These are phyloP conservation scores for Hyposmocoma kahamanoa DNA, from an alignment of 1,140 invertebrate species.

Conservation along the genomic window DNA sequence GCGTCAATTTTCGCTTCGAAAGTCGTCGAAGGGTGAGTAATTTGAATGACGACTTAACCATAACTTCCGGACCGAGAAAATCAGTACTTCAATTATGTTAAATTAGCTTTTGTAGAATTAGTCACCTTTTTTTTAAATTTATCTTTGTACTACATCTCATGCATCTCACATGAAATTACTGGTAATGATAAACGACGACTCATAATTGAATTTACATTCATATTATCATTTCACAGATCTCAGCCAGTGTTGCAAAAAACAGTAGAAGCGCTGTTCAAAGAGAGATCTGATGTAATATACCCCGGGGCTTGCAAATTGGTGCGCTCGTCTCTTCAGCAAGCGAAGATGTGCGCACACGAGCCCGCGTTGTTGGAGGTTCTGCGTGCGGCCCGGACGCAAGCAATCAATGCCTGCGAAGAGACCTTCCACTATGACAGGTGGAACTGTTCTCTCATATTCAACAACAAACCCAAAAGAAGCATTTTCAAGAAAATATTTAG, in stretches of 20 bases:
- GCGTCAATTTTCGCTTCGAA: constrained; percentile 40
- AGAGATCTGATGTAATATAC: constrained; percentile 41
- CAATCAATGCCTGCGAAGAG: constrained; percentile 74
- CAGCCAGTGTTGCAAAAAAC: constrained; percentile 53
- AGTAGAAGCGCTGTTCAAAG: constrained; percentile 47
- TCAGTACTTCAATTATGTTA: no score
- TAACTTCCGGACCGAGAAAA: not conserved
- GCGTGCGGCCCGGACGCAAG: constrained; percentile 69
- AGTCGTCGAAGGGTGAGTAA: constrained; percentile 50
- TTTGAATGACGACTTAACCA: not conserved
- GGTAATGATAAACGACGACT: no score
- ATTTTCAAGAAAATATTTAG: constrained; percentile 78
- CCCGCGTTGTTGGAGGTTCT: constrained; percentile 70
- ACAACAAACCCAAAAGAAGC: constrained; percentile 67
- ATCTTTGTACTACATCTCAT: no score
- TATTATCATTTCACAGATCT: constrained; percentile 54
- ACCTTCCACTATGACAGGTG: constrained; percentile 77
- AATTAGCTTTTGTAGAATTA: no score
- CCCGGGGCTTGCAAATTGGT: constrained; percentile 46
- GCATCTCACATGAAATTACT: no score
- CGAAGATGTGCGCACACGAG: constrained; percentile 70
- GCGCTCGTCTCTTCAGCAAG: constrained; percentile 39
- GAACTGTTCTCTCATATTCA: constrained; percentile 75
- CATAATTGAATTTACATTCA: no score
- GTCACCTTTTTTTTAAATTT: no score